Conservation (phyloP, 2,888 invertebrate species). For the Synergus itoensis region DNA sequence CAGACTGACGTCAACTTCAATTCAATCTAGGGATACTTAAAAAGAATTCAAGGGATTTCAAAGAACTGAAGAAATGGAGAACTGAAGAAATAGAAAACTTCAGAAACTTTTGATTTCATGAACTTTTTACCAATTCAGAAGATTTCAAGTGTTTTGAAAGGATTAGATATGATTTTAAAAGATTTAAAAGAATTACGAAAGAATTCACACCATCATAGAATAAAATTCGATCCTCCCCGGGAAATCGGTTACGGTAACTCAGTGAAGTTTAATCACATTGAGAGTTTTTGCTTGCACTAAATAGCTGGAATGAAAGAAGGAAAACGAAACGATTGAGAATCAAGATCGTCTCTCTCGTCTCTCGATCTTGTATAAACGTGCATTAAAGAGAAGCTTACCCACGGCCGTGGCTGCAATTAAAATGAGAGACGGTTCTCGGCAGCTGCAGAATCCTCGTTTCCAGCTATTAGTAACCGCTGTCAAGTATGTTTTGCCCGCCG, state of each 20-base stretch:
- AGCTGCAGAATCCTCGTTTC: constrained; percentile 56
- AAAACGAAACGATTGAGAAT: constrained; percentile 46
- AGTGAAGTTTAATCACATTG: constrained; percentile 37
- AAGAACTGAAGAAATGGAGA: too few relatives aligned
- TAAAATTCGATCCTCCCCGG: neutral
- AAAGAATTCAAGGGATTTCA: too few relatives aligned
- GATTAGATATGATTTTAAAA: too few relatives aligned
- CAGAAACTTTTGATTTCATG: too few relatives aligned
- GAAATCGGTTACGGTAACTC: constrained; percentile 27
- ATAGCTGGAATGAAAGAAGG: constrained; percentile 45
- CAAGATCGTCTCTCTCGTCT: constrained; percentile 48
- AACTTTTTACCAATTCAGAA: too few relatives aligned
- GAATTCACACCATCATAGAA: neutral
- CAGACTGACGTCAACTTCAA: too few relatives aligned
- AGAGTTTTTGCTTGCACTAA: constrained; percentile 31
- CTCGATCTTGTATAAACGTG: constrained; percentile 53
- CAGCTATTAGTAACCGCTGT: constrained; percentile 52
- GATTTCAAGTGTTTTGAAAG: too few relatives aligned
- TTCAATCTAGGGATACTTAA: too few relatives aligned
- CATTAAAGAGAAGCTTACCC: constrained; percentile 56
- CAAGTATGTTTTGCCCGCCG: constrained; percentile 47
- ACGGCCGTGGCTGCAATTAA: constrained; percentile 55
- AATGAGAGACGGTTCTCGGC: constrained; percentile 56
- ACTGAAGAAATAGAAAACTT: too few relatives aligned
- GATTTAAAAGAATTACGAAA: too few relatives aligned